phyloP scores from a whole-genome alignment of 2,797 vertebrate species.

The Premnoplex brunnescens region DNA sequence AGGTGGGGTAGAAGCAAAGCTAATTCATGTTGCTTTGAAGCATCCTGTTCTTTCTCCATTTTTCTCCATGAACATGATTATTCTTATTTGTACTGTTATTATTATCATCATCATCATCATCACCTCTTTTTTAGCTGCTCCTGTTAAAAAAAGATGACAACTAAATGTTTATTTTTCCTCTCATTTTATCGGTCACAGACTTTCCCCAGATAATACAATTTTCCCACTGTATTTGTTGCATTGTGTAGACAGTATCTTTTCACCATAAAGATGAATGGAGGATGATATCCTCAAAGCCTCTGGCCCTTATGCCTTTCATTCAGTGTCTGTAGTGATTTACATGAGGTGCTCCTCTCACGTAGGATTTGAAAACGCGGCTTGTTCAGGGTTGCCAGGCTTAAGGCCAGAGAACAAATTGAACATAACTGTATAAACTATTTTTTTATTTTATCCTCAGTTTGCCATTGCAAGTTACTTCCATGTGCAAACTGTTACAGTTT shows the following conservation, averaged over 20 bases:
- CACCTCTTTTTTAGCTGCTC: background rate
- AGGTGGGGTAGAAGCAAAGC: background rate
- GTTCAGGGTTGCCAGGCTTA: background rate
- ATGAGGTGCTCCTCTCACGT: background rate
- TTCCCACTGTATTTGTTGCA: background rate
- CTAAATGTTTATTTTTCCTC: background rate
- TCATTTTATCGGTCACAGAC: background rate
- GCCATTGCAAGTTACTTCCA: background rate
- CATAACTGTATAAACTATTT: background rate
- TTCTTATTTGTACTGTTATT: background rate
- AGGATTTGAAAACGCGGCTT: background rate
- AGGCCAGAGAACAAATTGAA: background rate
- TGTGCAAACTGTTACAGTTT: background rate
- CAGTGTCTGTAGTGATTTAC: background rate
- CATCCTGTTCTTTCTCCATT: background rate
- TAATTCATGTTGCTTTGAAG: slow-evolving; percentile 17
- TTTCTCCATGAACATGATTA: rapidly evolving
- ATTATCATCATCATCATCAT: background rate
- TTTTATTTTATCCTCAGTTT: background rate
- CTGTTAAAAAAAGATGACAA: background rate
- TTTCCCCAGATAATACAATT: background rate
- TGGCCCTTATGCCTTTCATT: background rate
- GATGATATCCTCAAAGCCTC: background rate
- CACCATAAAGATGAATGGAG: background rate
- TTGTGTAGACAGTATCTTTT: background rate